These are phyloP conservation scores for Lasioglossum morio DNA, from an alignment of 2,888 invertebrate species.

Conservation along the genomic window DNA sequence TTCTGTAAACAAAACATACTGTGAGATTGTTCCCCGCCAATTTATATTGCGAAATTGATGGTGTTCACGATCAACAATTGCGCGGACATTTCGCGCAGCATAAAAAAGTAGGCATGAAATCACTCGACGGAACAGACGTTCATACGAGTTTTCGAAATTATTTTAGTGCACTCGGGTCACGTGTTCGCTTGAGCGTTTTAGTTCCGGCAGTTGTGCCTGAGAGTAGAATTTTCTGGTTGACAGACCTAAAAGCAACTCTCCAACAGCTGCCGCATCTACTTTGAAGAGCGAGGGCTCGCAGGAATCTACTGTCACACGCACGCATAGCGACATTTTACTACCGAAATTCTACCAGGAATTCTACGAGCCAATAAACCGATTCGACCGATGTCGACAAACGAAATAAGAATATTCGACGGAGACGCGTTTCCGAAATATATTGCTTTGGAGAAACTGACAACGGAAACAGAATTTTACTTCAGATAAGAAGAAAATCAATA, in stretches of 20 bases:
- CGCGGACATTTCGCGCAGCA: neutral
- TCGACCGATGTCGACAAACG: neutral
- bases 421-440: neutral
- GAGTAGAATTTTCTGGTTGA: conserved; percentile 13
- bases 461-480: neutral
- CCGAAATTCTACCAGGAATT: conserved; percentile 3
- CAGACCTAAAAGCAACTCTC: conserved; percentile 18
- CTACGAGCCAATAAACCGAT: conserved; percentile 6
- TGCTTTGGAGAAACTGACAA: neutral
- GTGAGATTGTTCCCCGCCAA: neutral
- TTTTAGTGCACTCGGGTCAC: neutral
- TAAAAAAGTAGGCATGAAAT: neutral
- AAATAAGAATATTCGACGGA: neutral
- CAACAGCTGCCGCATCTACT: conserved; percentile 13
- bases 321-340: conserved; percentile 2
- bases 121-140: neutral
- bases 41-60: neutral
- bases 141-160: conserved; percentile 2
- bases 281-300: conserved; percentile 1
- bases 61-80: neutral
- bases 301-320: conserved; percentile 10
- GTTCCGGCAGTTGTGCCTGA: conserved; percentile 13
- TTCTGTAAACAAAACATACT: neutral
- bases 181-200: neutral
- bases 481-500: neutral